Evolutionary conservation across 2,113 vertebrate species (phyloP).

Genomic region (Crocuta crocuta): DNA sequence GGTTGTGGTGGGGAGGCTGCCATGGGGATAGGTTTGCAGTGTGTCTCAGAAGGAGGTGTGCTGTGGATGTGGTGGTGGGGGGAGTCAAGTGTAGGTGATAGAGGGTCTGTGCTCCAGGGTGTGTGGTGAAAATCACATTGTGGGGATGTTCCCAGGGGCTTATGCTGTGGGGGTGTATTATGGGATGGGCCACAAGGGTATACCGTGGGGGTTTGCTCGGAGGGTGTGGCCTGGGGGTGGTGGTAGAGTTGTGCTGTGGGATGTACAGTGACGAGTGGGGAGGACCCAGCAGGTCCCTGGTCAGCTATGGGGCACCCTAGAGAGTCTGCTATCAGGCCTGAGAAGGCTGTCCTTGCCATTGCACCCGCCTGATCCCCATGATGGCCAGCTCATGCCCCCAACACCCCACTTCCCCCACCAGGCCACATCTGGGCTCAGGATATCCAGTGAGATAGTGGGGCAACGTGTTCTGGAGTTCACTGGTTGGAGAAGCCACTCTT

Average conservation of each 20-base stretch:
- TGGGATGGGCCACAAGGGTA: no score
- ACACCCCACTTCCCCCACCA: background rate
- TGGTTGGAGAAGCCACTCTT: background rate
- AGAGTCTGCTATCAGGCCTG: background rate
- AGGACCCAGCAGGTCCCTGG: background rate
- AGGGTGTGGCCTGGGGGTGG: background rate
- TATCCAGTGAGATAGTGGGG: background rate
- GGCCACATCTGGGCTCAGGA: background rate
- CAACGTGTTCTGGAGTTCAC: background rate
- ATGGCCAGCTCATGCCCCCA: background rate
- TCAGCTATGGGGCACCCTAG: background rate
- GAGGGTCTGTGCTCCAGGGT: accelerated
- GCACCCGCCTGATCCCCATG: background rate
- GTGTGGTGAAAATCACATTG: background rate
- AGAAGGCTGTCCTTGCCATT: background rate
- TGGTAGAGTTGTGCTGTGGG: no score
- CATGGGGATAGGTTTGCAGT: background rate
- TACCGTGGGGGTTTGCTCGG: background rate
- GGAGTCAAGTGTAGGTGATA: background rate
- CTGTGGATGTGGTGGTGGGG: background rate
- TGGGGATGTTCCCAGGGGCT: background rate
- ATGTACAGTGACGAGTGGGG: no score
- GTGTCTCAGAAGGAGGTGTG: background rate
- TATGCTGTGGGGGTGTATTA: background rate
- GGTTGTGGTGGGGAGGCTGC: background rate